Evolutionary conservation across 1,140 invertebrate genomes (phyloP).

Genomic region (Vanessa tameamea): DNA sequence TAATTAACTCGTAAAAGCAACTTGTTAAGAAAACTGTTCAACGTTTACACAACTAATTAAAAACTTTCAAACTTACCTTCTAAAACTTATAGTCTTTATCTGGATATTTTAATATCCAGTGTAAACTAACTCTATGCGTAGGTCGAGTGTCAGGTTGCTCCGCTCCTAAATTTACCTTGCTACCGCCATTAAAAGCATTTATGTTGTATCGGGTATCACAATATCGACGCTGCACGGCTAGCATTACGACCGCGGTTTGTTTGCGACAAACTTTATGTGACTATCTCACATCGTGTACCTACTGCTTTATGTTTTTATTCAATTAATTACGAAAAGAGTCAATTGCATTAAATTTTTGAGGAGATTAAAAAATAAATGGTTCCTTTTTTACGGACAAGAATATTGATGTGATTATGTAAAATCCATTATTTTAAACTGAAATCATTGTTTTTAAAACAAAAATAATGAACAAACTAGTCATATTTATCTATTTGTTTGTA

Average conservation of each 20-base stretch:
- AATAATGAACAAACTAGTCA: too few species aligned
- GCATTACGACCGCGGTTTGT: constrained; percentile 42
- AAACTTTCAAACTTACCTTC: constrained; percentile 6
- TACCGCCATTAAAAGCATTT: constrained; percentile 76
- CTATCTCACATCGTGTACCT: background rate
- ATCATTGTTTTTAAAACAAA: too few species aligned
- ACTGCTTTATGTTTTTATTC: background rate
- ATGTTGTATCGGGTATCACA: constrained; percentile 70
- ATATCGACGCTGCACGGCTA: constrained; percentile 46
- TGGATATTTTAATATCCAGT: constrained; percentile 44
- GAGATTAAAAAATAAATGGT: too few species aligned
- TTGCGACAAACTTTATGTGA: constrained; percentile 6
- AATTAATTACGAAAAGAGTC: too few species aligned
- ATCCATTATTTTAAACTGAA: too few species aligned
- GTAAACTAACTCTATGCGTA: constrained; percentile 48
- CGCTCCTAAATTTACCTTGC: constrained; percentile 78
- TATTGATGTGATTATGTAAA: too few species aligned
- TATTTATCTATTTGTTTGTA: too few species aligned
- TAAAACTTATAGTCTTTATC: constrained; percentile 36
- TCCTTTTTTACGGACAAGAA: too few species aligned
- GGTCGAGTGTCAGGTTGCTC: constrained; percentile 62
- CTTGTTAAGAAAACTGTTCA: background rate
- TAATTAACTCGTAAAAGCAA: background rate
- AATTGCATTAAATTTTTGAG: too few species aligned
- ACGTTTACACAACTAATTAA: background rate